Evolutionary conservation across 1,140 invertebrate genomes (phyloP).

Genomic region (Sarcophaga peregrina): DNA sequence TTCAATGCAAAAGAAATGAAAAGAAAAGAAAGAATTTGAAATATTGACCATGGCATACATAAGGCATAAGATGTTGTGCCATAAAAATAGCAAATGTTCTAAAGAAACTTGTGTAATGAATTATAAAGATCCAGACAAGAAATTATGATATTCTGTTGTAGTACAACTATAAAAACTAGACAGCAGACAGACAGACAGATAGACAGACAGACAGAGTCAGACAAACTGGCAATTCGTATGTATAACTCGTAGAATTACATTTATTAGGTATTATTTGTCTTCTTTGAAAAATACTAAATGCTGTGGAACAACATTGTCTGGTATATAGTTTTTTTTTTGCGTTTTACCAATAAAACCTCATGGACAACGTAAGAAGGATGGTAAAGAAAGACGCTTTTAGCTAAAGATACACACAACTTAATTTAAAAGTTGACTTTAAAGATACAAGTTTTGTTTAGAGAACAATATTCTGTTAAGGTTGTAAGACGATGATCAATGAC

Average conservation of each 20-base stretch:
- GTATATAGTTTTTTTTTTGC: not conserved
- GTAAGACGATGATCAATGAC: not conserved
- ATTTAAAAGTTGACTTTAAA: constrained; percentile 2
- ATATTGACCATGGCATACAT: not conserved
- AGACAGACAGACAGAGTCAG: too few species aligned
- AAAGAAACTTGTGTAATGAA: constrained; percentile 12
- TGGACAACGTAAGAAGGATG: not conserved
- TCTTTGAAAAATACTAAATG: too few species aligned
- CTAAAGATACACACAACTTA: not conserved
- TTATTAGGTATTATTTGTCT: not conserved
- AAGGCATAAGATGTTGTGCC: not conserved
- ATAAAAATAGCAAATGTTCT: not conserved
- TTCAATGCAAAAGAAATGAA: too few species aligned
- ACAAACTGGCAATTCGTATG: too few species aligned
- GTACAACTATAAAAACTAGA: not conserved
- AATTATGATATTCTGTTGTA: constrained; percentile 30
- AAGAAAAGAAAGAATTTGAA: too few species aligned
- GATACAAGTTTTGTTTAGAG: not conserved
- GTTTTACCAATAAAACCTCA: constrained; percentile 6
- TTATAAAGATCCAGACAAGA: constrained; percentile 39
- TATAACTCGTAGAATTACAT: too few species aligned
- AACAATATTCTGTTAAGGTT: not conserved
- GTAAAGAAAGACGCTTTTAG: not conserved
- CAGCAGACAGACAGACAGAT: too few species aligned
- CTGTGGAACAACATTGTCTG: too few species aligned